Percentiles rank a stretch among this genome's conserved stretches.
phyloP scores from a whole-genome alignment of 2,797 vertebrate species.

The Gymnodraco acuticeps region DNA sequence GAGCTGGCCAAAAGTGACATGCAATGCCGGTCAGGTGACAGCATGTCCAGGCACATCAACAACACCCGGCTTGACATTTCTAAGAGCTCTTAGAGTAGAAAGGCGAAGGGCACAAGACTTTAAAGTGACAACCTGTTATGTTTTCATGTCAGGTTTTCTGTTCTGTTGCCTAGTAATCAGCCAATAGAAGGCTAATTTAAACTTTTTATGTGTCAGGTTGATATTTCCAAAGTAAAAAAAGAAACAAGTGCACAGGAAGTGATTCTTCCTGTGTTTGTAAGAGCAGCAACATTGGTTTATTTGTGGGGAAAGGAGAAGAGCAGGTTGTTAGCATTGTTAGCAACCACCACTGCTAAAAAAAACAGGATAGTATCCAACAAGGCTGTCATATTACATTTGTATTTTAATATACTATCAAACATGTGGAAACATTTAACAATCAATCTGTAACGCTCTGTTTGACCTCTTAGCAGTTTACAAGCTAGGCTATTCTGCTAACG shows the following conservation, averaged over 20 bases:
- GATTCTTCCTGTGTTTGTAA: not conserved
- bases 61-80: conserved; percentile 44
- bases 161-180: not conserved
- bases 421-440: not conserved
- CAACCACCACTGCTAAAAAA: not conserved
- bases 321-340: not conserved
- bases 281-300: not conserved
- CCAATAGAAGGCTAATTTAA: not conserved
- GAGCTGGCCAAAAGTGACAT: conserved; percentile 60
- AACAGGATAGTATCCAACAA: not conserved
- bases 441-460: not conserved
- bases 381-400: not conserved
- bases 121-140: conserved; percentile 8
- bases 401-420: not conserved
- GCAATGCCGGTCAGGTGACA: conserved; percentile 57
- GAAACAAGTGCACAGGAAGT: not conserved
- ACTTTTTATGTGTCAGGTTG: not conserved
- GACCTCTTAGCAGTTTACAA: not conserved
- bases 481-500: not conserved
- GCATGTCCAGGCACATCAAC: conserved; percentile 44
- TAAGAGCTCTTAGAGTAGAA: conserved; percentile 35
- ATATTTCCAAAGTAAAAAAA: not conserved
- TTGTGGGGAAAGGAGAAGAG: not conserved
- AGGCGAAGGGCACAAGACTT: conserved; percentile 19
- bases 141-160: conserved; percentile 5